These are phyloP conservation scores for Araneus ventricosus DNA, from an alignment of 1,140 invertebrate species.

Conservation along the genomic window DNA sequence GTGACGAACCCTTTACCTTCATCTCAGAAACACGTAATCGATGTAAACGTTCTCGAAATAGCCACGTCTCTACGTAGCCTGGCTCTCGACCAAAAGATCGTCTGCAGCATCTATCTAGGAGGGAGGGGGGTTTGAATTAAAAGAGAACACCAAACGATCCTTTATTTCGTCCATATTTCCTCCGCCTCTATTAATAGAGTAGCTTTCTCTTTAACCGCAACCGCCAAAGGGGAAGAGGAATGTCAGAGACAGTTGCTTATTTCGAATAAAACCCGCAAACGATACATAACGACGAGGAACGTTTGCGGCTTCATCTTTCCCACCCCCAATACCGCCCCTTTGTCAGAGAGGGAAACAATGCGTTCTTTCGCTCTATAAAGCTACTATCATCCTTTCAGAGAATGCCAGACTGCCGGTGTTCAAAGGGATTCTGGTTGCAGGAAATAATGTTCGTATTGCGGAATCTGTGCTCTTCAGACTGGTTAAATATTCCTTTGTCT, in stretches of 20 bases:
- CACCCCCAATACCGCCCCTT: background rate
- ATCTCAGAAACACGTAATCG: background rate
- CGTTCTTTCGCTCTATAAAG: background rate
- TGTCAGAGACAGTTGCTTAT: background rate
- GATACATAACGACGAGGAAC: background rate
- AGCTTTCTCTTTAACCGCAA: background rate
- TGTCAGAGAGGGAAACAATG: background rate
- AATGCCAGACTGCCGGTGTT: background rate
- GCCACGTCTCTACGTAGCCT: background rate
- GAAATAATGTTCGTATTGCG: background rate
- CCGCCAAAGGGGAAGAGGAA: background rate
- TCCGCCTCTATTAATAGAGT: constrained; percentile 3
- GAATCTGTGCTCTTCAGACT: background rate
- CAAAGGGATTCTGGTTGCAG: background rate
- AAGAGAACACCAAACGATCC: background rate
- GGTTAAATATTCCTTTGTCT: too few species aligned
- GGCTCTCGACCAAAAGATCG: constrained; percentile 13
- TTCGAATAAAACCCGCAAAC: background rate
- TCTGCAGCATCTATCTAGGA: background rate
- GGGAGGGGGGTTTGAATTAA: background rate
- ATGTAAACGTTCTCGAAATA: background rate
- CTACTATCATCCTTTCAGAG: background rate
- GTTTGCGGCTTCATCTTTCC: background rate
- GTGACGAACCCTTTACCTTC: background rate
- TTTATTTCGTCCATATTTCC: background rate